Base-by-base conservation (phyloP, 1,140 invertebrate genomes). In the Zaprionus ghesquierei region DNA sequence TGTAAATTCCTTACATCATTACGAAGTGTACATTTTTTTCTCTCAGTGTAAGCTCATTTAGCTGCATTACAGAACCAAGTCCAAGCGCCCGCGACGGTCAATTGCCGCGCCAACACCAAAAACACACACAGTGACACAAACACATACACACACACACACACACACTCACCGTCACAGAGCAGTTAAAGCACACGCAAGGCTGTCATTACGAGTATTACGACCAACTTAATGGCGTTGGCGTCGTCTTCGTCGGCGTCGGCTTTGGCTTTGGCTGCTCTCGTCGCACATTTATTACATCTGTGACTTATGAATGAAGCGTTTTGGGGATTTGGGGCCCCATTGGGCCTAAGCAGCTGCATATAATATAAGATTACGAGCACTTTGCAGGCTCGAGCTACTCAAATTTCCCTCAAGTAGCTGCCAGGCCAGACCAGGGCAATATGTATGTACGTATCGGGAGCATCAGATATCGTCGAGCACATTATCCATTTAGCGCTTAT, bases 181-280 rank as follows among this genome's bases (percentile, higher is more conserved):
- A 10, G 41, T n/a, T 59, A 46, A 31, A 23, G 18, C 56, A 86
- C 81, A 85, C 75, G 81, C 81, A 64, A 85, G 38, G 63, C 81
- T 85, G 81, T 87, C 78, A 85, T 85, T 85, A 85, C 81, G 53
- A 66, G 69, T 75, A 81, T 82, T 82, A 78, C 75, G 60, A 63
- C 58, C 61, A 62, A 38, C 49, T 59, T 38, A 50, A 50, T 58
- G 44, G 75, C 51, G 72, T 81, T 85, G 77, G 80, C 61, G 73
- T 65, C 23, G 35, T 23, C 41, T 41, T 18, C 35, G 12, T 33
- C 31, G 25, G 25, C 29, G 68, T 62, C 27, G 33, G 41, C 68
- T 49, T 61, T 76, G 20, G 23, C 6, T 68, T 58, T 5, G n/a
- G 31, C 35, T 22, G 35, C 18, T 10, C 31, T 6, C 31, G 9